Percentiles rank a stretch among this genome's conserved stretches.
Evolutionary conservation across 1,140 invertebrate genomes (phyloP).

Genomic region (honey bee (Apis mellifera)): DNA sequence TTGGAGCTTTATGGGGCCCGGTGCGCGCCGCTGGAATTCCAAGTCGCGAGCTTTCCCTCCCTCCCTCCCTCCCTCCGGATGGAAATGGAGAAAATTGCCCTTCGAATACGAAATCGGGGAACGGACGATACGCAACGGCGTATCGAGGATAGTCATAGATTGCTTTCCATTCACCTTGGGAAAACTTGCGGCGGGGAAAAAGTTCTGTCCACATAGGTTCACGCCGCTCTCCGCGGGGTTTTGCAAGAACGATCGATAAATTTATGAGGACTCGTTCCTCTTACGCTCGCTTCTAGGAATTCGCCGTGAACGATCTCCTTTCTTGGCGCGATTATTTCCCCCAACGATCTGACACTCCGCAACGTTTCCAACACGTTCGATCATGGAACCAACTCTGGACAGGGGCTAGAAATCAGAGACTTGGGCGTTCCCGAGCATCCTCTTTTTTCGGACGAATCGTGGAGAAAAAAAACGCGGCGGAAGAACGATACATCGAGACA

Average conservation of each 20-base stretch:
- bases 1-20: not conserved
- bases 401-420: too few species aligned
- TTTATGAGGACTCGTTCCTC: slow-evolving; percentile 45
- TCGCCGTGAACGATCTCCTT: slow-evolving; percentile 32
- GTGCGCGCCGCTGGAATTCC: not conserved
- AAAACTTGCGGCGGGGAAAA: not conserved
- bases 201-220: slow-evolving; percentile 1
- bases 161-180: slow-evolving; percentile 20
- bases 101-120: too few species aligned
- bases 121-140: too few species aligned
- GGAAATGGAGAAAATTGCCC: not conserved
- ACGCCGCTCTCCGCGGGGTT: slow-evolving; percentile 17
- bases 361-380: not conserved
- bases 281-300: slow-evolving; percentile 39
- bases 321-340: not conserved
- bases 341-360: not conserved
- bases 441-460: not conserved
- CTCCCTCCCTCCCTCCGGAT: too few species aligned
- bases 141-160: not conserved
- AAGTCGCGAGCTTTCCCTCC: not conserved
- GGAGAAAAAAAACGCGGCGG: not conserved
- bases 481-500: not conserved
- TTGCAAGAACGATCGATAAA: slow-evolving; percentile 44
- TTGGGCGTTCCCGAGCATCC: not conserved
- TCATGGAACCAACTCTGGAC: not conserved